Percentiles rank a stretch among this genome's conserved stretches.
phyloP scores from a whole-genome alignment of 2,113 vertebrate species.

The Onychostruthus taczanowskii region DNA sequence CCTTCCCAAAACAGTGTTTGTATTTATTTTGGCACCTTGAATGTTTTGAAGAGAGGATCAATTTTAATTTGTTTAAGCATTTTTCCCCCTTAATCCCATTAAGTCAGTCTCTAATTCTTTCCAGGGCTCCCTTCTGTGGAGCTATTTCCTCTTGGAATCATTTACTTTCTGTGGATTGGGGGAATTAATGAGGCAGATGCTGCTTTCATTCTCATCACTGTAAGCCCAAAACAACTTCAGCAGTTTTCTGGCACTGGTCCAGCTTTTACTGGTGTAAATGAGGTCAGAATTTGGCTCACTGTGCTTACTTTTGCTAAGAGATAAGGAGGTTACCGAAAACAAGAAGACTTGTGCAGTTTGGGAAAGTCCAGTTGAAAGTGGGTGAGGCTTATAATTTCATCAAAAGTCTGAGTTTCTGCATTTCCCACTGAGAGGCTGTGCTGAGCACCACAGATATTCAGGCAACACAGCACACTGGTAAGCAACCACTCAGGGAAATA shows the following conservation, averaged over 20 bases:
- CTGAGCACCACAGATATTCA: not conserved
- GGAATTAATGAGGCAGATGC: conserved; percentile 62
- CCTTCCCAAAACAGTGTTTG: conserved; percentile 60
- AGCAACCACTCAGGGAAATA: not conserved
- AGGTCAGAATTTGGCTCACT: conserved; percentile 34
- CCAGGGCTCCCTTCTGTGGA: conserved; percentile 68
- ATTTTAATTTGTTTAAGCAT: conserved; percentile 54
- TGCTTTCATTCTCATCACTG: conserved; percentile 57
- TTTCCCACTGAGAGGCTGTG: not conserved
- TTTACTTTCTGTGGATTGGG: conserved; percentile 61
- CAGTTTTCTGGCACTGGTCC: conserved; percentile 1
- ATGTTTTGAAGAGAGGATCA: conserved; percentile 29
- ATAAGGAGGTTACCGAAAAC: not conserved
- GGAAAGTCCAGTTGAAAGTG: not conserved
- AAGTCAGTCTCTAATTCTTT: conserved; percentile 69
- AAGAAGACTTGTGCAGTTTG: not conserved
- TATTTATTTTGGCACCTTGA: conserved; percentile 64
- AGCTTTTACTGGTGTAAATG: conserved; percentile 38
- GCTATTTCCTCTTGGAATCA: conserved; percentile 72
- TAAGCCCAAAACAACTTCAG: conserved; percentile 50
- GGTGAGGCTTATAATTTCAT: not conserved
- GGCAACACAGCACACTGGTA: not conserved
- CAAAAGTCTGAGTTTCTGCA: not conserved
- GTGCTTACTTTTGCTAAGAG: conserved; percentile 25
- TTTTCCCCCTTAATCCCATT: conserved; percentile 68